Conservation (phyloP, 1,140 invertebrate genomes). For the Aricia agestis region DNA sequence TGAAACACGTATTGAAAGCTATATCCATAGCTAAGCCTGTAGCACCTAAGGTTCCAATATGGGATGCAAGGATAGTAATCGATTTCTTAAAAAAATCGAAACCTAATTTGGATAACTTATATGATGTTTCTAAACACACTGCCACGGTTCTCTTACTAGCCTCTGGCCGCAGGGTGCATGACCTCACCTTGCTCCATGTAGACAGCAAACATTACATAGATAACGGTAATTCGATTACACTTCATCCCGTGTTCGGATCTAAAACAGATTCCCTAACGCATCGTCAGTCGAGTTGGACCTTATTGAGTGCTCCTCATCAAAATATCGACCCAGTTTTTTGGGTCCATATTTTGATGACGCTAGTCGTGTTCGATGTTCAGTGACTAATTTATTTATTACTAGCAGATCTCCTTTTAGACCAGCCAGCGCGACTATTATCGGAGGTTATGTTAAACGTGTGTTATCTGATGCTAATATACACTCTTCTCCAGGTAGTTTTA, state of each 20-base stretch:
- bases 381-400: slow-evolving; percentile 33
- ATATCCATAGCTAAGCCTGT: slow-evolving; percentile 25
- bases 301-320: slow-evolving; percentile 28
- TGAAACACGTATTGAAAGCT: slow-evolving; percentile 36
- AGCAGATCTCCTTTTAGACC: too few relatives aligned
- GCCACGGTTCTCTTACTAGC: slow-evolving; percentile 26
- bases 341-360: slow-evolving; percentile 20
- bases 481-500: slow-evolving; percentile 37
- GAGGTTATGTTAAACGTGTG: slow-evolving; percentile 24
- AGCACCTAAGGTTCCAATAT: slow-evolving; percentile 22
- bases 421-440: slow-evolving; percentile 44
- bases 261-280: slow-evolving; percentile 43
- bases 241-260: slow-evolving; percentile 49
- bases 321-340: slow-evolving; percentile 34
- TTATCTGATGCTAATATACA: slow-evolving; percentile 39
- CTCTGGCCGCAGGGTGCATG: slow-evolving; percentile 51
- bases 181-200: slow-evolving; percentile 42
- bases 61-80: slow-evolving; percentile 33
- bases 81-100: slow-evolving; percentile 28
- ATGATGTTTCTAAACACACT: slow-evolving; percentile 23
- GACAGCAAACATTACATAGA: slow-evolving; percentile 27
- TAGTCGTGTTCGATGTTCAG: slow-evolving; percentile 2
- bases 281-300: slow-evolving; percentile 46
- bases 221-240: slow-evolving; percentile 29
- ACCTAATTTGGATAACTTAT: slow-evolving; percentile 17